phyloP scores from a whole-genome alignment of 2,797 vertebrate species.

The Centropyge bicolor region DNA sequence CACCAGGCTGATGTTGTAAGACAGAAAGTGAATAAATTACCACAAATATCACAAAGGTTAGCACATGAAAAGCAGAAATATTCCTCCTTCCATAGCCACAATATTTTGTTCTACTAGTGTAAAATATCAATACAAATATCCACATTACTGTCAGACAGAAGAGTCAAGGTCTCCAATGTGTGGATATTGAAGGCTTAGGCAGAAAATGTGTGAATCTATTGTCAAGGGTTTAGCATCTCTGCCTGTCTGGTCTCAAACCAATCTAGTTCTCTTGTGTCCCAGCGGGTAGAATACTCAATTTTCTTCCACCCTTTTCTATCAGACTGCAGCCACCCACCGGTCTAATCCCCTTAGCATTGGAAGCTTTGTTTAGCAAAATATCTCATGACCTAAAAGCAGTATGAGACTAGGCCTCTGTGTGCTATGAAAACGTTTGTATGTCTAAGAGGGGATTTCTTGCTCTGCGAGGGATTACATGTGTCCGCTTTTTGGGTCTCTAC shows the following conservation, averaged over 20 bases:
- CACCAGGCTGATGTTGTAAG: background rate
- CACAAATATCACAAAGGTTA: background rate
- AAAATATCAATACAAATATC: background rate
- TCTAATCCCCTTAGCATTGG: slow-evolving; percentile 73
- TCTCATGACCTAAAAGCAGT: slow-evolving; percentile 73
- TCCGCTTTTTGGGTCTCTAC: slow-evolving; percentile 37
- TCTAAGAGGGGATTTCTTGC: slow-evolving; percentile 56
- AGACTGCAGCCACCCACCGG: slow-evolving; percentile 51
- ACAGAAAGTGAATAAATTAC: slow-evolving; percentile 12
- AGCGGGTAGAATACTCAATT: slow-evolving; percentile 29
- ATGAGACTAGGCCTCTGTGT: slow-evolving; percentile 47
- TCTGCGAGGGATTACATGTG: slow-evolving; percentile 58
- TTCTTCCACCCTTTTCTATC: slow-evolving; percentile 38
- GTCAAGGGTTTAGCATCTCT: slow-evolving; percentile 15
- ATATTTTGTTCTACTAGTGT: background rate
- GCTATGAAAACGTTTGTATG: slow-evolving; percentile 60
- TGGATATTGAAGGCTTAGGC: background rate
- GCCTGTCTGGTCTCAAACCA: slow-evolving; percentile 46
- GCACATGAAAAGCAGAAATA: background rate
- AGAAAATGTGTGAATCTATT: slow-evolving; percentile 13
- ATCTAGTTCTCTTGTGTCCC: slow-evolving; percentile 34
- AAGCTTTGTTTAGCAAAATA: slow-evolving; percentile 77
- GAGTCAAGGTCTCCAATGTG: background rate
- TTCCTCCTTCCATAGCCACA: background rate
- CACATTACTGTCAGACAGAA: background rate